These are phyloP conservation scores for Cryptus viduatorius DNA, from an alignment of 2,888 invertebrate genomes.

Conservation along the genomic window DNA sequence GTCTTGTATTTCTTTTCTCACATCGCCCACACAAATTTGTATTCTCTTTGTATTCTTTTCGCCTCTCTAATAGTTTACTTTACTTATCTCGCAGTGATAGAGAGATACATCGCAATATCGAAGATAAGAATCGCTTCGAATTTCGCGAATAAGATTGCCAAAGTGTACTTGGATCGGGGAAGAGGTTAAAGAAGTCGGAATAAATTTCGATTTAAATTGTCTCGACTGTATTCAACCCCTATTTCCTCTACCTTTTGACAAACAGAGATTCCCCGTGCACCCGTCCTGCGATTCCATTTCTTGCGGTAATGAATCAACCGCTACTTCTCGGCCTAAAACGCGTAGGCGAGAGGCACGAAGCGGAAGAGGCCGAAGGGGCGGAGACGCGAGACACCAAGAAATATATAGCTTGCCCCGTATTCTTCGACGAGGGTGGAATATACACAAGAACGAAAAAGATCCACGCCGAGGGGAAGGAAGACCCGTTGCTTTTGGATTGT, in stretches of 20 bases:
- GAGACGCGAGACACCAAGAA: slow-evolving; percentile 19
- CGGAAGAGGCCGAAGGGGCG: not conserved
- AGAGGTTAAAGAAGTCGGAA: not conserved
- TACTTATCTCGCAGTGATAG: no score
- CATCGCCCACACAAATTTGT: no score
- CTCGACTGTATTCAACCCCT: slow-evolving; percentile 1
- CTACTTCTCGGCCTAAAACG: not conserved
- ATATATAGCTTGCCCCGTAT: slow-evolving; percentile 27
- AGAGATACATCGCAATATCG: no score
- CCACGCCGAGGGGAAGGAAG: not conserved
- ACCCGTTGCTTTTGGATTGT: not conserved
- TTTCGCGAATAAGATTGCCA: not conserved
- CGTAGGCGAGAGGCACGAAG: not conserved
- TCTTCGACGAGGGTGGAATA: slow-evolving; percentile 25
- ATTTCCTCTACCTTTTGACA: slow-evolving; percentile 2
- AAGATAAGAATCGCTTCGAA: not conserved
- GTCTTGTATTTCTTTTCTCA: no score
- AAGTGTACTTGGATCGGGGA: not conserved
- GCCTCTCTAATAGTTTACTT: no score
- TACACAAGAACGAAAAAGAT: slow-evolving; percentile 16
- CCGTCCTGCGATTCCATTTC: not conserved
- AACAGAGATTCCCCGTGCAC: not conserved
- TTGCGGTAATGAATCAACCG: slow-evolving; percentile 25
- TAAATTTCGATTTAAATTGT: not conserved
- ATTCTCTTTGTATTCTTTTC: no score